Conservation (phyloP, 2,797 vertebrate species). For the Micromesistius poutassou region DNA sequence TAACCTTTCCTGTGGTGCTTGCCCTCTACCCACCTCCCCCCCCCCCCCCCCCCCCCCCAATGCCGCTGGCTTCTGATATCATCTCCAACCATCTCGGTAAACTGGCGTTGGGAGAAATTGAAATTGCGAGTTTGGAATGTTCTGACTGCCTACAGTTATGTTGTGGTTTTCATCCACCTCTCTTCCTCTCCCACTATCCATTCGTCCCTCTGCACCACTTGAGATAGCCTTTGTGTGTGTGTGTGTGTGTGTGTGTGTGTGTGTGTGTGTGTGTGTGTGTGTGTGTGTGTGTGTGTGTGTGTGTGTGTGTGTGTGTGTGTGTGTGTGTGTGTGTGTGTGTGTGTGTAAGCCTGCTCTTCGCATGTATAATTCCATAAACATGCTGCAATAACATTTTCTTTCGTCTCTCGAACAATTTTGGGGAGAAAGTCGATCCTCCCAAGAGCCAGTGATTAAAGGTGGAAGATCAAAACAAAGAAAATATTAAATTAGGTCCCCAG, state of each 20-base stretch:
- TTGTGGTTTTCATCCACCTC: constrained; percentile 77
- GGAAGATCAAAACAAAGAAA: constrained; percentile 97
- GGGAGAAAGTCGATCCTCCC: constrained; percentile 93
- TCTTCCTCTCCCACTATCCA: constrained; percentile 44
- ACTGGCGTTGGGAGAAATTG: constrained; percentile 78
- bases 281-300: constrained; percentile 27
- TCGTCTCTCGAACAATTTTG: constrained; percentile 94
- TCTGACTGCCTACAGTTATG: constrained; percentile 86
- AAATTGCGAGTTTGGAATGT: constrained; percentile 89
- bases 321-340: constrained; percentile 25
- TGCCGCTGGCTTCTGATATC: constrained; percentile 76
- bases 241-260: constrained; percentile 32
- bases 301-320: constrained; percentile 24
- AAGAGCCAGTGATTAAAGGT: constrained; percentile 96
- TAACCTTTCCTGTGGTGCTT: constrained; percentile 65
- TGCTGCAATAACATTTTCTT: constrained; percentile 98
- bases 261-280: constrained; percentile 24
- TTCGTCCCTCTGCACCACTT: constrained; percentile 74
- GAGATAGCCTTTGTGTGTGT: constrained; percentile 43
- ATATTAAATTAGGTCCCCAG: constrained; percentile 99
- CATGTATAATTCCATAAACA: constrained; percentile 98
- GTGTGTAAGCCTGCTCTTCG: constrained; percentile 69
- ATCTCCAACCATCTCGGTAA: constrained; percentile 82
- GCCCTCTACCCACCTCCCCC: constrained; percentile 48
- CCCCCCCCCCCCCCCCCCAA: constrained; percentile 68